Percentiles rank a stretch among this genome's conserved stretches.
Conservation (phyloP, 2,797 vertebrate genomes). For the Channa striata region DNA sequence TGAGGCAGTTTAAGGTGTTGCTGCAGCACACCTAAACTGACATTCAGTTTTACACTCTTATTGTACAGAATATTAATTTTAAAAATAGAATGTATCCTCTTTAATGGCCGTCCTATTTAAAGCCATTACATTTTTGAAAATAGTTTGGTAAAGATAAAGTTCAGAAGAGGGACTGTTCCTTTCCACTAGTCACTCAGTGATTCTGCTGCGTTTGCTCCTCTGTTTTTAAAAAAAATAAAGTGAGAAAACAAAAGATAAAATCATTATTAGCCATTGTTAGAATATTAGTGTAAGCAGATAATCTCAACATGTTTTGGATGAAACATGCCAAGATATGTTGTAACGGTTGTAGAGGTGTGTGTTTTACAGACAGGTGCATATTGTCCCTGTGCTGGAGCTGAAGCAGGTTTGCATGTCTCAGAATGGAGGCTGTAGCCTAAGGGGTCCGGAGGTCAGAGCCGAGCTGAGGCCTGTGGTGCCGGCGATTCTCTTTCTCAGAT, state of each 20-base stretch:
- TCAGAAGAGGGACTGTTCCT: too few species aligned
- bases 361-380: slow-evolving; percentile 23
- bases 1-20: slow-evolving; percentile 21
- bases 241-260: too few species aligned
- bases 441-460: slow-evolving; percentile 62
- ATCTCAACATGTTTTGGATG: slow-evolving; percentile 6
- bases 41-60: not conserved
- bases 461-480: slow-evolving; percentile 67
- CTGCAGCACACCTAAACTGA: slow-evolving; percentile 44
- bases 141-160: too few species aligned
- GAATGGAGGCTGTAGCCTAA: slow-evolving; percentile 35
- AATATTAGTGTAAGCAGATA: not conserved
- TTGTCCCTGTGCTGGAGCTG: slow-evolving; percentile 29
- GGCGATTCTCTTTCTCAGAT: slow-evolving; percentile 59
- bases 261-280: too few species aligned
- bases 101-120: too few species aligned
- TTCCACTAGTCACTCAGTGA: too few species aligned
- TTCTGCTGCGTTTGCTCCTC: too few species aligned
- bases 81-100: too few species aligned
- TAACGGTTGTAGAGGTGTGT: slow-evolving; percentile 8
- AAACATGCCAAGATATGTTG: too few species aligned
- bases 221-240: too few species aligned
- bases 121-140: too few species aligned
- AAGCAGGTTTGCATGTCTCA: slow-evolving; percentile 20
- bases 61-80: not conserved